Evolutionary conservation across 2,888 invertebrate genomes (phyloP).

Genomic region (Pollenia angustigena): DNA sequence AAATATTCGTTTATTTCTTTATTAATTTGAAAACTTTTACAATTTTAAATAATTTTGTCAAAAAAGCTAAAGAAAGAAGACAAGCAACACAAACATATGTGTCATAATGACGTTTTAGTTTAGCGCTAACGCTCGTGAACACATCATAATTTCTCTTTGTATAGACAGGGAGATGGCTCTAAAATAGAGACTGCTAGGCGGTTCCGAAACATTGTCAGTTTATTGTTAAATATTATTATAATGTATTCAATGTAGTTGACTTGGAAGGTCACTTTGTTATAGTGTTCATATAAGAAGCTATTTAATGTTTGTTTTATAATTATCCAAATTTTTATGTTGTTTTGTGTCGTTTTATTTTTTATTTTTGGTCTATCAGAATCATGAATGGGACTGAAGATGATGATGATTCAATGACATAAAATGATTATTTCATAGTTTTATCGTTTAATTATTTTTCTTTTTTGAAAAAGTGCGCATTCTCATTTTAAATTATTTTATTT

Average conservation of each 20-base stretch:
- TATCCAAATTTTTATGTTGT: constrained; percentile 65
- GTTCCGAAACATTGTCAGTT: constrained; percentile 33
- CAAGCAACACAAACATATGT: constrained; percentile 57
- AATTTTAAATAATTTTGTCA: constrained; percentile 38
- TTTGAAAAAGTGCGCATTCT: constrained; percentile 59
- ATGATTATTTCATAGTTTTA: constrained; percentile 68
- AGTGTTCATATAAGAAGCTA: constrained; percentile 18
- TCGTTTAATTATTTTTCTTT: constrained; percentile 19
- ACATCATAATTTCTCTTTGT: constrained; percentile 48
- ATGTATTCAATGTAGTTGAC: constrained; percentile 67
- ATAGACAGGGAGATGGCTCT: neutral
- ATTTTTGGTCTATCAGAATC: constrained; percentile 12
- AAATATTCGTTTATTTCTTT: constrained; percentile 42
- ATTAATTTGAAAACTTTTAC: constrained; percentile 3
- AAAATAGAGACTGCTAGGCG: constrained; percentile 56
- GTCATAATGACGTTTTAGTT: constrained; percentile 53
- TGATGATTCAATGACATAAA: constrained; percentile 68
- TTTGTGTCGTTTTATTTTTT: neutral
- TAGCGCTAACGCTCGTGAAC: constrained; percentile 18
- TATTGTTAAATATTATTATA: constrained; percentile 57
- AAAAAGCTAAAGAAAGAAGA: neutral
- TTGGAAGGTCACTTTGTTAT: constrained; percentile 65
- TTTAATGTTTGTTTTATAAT: constrained; percentile 70
- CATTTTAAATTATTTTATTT: constrained; percentile 71
- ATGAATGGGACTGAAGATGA: constrained; percentile 15